Evolutionary conservation across 2,888 invertebrate genomes (phyloP), one percentile per base, ranked within the genome.

Genomic region (Trachelus stipa): DNA sequence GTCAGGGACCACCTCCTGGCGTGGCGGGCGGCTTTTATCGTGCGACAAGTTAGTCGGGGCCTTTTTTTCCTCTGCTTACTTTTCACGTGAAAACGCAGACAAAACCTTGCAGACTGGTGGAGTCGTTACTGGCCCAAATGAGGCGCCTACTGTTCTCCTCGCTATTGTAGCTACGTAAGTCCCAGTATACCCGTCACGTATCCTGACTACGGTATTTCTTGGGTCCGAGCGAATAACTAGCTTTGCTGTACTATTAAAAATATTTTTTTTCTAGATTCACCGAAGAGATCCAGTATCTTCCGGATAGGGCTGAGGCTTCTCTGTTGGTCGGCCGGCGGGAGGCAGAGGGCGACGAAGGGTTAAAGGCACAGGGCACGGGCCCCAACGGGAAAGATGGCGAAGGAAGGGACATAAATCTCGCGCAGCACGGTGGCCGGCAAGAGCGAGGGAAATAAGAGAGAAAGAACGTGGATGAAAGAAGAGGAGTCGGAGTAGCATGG

Each of bases 81-180:
- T 56, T 56, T 56, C 56, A 56, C 56, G 56, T 56, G 74, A 74
- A 74, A 74, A 74, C 37, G n/a, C 11, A 34, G 37, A 23, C 12
- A 35, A 34, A 35, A 30, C 35, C 37, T 15, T 34, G 37, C 9
- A 11, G 69, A 33, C 31, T 37, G 15, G 74, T 37, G 73, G 69
- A 78, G 77, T 81, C 80, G 79, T 82, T 76, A 80, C 76, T 77
- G 80, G 71, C 74, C 77, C 79, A 80, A 84, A 83, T 80, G 82
- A 82, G 81, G 79, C 79, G 81, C 75, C 71, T 71, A 31, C 12
- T 12, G 71, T 15, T 71, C 12, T 31, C 71, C 31, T 75, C 73
- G 79, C 79, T 77, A 78, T 74, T 77, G 77, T 74, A 76, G 77
- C 69, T 34, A 79, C 35, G 31, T 74, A 74, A 37, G 1, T n/a